Percentiles rank a stretch among this genome's conserved stretches.
Conservation (phyloP, 2,113 vertebrate genomes). For the Lonchura striata region DNA sequence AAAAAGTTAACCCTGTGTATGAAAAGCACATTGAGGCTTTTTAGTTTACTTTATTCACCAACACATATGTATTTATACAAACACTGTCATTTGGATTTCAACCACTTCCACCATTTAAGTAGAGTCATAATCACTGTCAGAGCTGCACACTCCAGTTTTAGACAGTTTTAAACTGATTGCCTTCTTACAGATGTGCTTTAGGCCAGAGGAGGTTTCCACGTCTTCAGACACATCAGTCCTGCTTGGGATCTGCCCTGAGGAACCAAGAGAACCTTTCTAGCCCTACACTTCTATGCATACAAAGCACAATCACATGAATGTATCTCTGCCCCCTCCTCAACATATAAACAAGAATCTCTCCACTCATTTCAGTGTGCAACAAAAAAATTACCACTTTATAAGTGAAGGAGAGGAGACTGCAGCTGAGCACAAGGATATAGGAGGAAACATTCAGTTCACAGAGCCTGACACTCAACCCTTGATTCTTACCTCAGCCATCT, state of each 20-base stretch:
- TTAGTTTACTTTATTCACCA: not conserved
- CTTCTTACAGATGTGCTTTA: not conserved
- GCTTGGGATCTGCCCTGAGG: not conserved
- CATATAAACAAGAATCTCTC: not conserved
- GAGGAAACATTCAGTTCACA: not conserved
- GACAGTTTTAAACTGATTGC: not conserved
- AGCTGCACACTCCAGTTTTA: not conserved
- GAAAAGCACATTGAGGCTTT: not conserved
- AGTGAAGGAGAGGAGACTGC: not conserved
- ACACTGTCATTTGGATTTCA: not conserved
- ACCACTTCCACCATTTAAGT: not conserved
- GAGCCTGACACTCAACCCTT: not conserved
- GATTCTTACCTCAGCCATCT: not conserved
- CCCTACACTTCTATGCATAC: rapidly evolving
- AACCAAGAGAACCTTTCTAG: not conserved
- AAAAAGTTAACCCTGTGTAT: not conserved
- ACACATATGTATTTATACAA: not conserved
- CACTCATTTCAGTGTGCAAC: not conserved
- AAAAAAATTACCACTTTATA: not conserved
- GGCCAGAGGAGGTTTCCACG: not conserved
- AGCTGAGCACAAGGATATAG: not conserved
- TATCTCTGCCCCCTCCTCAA: not conserved
- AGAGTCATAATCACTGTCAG: not conserved
- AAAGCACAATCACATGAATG: not conserved
- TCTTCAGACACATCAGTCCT: not conserved